Evolutionary conservation across 2,888 invertebrate genomes (phyloP), one percentile per base, ranked within the genome.

Genomic region (Napeogenes inachia): DNA sequence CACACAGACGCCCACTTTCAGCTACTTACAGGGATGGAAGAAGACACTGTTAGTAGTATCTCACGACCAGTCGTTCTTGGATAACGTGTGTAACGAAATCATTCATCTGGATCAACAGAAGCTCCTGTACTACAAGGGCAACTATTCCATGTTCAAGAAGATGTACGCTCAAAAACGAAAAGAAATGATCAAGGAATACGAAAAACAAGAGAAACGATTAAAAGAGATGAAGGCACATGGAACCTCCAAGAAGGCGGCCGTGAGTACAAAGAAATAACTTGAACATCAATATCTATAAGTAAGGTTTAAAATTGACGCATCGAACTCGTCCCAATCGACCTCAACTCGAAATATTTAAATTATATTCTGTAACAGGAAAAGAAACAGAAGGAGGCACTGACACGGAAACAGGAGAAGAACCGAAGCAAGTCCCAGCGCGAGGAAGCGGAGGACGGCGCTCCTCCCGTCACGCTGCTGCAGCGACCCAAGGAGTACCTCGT

Each of bases 61-160:
- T 75, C 99, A 99, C 94, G 99, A 99, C 92, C 99, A 99, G 90
- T 98, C 98, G 70, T 99, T 99, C 91, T 94, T 99, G 75, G 99
- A 99, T 84, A 99, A 99, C 79, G 99, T 99, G 4, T 99, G 99
- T 85, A 99, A 99, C 62, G 99, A 99, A 90, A 96, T 99, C 70
- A 96, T 99, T 67, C 99, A 99, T 81, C 91, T 99, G 71, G 99
- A 99, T 82, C 95, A 94, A 72, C 96, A 97, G 76, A 99, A 99
- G 81, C 87, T 99, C 59, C 95, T 94, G 80, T 99, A 99, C 82
- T 99, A 99, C 84, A 97, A 98, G 87, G 99, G 99, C 67, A 99
- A 99, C 85, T 98, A 98, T 81, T 96, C 96, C 4, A 97, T 97
- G 94, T 99, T 99, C 84, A 99, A 99, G 89, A 99, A 99, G 87